These are phyloP conservation scores for Phaethon lepturus DNA, from an alignment of 2,113 vertebrate genomes.

Conservation along the genomic window DNA sequence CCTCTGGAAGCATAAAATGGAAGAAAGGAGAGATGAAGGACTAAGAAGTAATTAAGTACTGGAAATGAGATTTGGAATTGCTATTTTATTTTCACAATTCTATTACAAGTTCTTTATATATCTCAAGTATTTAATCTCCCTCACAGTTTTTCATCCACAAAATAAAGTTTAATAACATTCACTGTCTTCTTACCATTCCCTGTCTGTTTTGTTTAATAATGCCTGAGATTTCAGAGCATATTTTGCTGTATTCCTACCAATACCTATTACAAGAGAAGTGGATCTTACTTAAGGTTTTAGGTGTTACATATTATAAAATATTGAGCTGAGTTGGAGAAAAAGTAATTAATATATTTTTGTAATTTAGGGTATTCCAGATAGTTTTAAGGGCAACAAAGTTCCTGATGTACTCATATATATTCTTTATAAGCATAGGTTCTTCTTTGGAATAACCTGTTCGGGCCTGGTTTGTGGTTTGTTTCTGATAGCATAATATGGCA, in stretches of 20 bases:
- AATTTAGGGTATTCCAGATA: not conserved
- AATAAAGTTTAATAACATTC: conserved; percentile 22
- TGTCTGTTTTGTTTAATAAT: not conserved
- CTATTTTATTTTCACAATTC: conserved; percentile 35
- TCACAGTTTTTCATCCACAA: not conserved
- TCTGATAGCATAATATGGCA: not conserved
- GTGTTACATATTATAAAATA: not conserved
- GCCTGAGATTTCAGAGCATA: not conserved
- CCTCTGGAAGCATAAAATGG: not conserved
- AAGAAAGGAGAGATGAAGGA: not conserved
- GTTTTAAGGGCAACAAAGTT: not conserved
- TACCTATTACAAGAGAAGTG: not conserved
- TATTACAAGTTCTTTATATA: conserved; percentile 20
- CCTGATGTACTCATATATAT: not conserved
- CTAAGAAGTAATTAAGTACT: conserved; percentile 48
- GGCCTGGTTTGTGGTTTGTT: not conserved
- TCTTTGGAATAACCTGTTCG: not conserved
- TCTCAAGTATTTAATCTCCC: conserved; percentile 33
- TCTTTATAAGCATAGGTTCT: not conserved
- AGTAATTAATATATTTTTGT: not conserved
- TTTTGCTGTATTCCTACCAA: not conserved
- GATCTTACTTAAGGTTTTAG: not conserved
- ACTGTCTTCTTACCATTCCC: not conserved
- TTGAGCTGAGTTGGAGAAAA: not conserved
- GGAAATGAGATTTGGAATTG: conserved; percentile 41